Conservation (phyloP, 2,888 invertebrate genomes). For the Stramonita haemastoma region DNA sequence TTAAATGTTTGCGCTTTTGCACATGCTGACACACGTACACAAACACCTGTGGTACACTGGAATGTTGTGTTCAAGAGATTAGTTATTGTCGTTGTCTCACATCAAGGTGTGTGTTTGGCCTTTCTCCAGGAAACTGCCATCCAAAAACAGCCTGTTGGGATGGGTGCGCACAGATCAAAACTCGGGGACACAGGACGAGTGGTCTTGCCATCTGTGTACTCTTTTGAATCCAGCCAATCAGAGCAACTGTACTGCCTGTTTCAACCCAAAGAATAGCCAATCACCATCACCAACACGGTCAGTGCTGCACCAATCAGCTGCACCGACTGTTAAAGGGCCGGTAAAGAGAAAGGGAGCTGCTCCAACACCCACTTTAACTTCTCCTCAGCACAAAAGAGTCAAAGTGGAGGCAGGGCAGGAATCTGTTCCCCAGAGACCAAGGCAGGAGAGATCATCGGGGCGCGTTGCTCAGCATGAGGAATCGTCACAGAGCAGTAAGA, state of each 20-base stretch:
- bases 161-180: conserved; percentile 57
- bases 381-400: not conserved
- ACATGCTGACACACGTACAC: not conserved
- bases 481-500: conserved; percentile 46
- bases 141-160: conserved; percentile 66
- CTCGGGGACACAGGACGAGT: conserved; percentile 42
- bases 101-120: no score
- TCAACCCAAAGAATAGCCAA: conserved; percentile 44
- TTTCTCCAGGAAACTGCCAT: conserved; percentile 57
- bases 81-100: no score
- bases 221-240: conserved; percentile 55
- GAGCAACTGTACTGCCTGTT: conserved; percentile 56
- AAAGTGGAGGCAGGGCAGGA: not conserved
- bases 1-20: no score
- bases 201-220: conserved; percentile 64
- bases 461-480: not conserved
- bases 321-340: not conserved
- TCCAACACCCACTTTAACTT: not conserved
- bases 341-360: not conserved
- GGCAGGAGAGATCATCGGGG: not conserved
- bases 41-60: no score
- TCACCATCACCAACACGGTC: not conserved
- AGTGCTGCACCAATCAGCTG: not conserved
- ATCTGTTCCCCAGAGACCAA: no score
- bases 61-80: no score